Base-by-base conservation (phyloP, 2,113 vertebrate genomes). In the Sylvia atricapilla region DNA sequence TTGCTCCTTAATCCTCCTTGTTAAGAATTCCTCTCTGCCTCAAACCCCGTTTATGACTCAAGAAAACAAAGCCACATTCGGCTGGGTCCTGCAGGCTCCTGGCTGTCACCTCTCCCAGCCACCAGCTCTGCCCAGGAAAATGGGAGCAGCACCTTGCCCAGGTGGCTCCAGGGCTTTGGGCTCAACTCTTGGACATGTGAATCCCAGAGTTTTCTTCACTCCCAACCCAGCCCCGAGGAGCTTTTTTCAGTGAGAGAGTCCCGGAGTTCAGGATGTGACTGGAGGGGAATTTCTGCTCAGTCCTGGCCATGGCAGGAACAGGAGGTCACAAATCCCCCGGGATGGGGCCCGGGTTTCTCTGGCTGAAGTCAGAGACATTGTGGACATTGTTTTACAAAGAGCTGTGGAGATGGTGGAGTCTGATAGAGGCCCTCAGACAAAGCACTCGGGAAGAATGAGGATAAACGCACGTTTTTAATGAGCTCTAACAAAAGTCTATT, bases 391-490 rank as follows among this genome's bases (percentile, higher is more conserved):
- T 92, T 64, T 85, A n/a, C 56, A 77, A 35, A 66, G 53, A 75
- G 63, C 44, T 50, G 41, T 44, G 73, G 88, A 84, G 86, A 85
- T 91, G 56, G 24, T 75, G 52, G 47, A 17, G 46, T 77, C 94
- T 93, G 94, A 87, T 80, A 67, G 68, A 63, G 37, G 50, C 49
- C 35, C 72, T 93, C 74, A 88, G 66, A 94, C 89, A 93, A 91
- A 93, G 89, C 77, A 22, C 58, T 92, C 41, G 1, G 9, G 63
- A 78, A 72, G 72, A 87, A 91, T 47, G 73, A 93, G 81, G 72
- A 90, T n/a, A 87, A 95, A 95, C 88, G 67, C 75, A 91, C 43
- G 74, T 90, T 90, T 91, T 74, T 75, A 83, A 59, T 82, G 67
- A 77, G 64, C 75, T 93, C 58, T 58, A 68, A 89, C 77, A 86